Conservation (phyloP, 2,113 vertebrate genomes). For the Eretmodus cyanostictus region DNA sequence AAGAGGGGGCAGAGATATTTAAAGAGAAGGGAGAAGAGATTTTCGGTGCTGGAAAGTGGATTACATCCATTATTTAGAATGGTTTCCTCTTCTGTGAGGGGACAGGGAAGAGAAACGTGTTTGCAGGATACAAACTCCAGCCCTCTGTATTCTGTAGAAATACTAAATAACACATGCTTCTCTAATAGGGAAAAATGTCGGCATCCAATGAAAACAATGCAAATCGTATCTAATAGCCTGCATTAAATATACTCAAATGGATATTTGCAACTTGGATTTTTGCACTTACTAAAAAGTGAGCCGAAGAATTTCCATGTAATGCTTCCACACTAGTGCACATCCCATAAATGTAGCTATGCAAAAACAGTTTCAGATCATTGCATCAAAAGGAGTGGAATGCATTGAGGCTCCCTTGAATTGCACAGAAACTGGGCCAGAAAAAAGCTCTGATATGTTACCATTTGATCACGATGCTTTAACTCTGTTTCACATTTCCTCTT, state of each 20-base stretch:
- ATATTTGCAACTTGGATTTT: background rate
- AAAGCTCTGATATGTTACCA: conserved; percentile 27
- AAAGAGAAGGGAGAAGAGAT: conserved; percentile 38
- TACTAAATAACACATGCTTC: background rate
- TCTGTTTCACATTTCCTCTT: conserved; percentile 27
- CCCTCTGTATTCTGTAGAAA: background rate
- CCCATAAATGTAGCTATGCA: background rate
- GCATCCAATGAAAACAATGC: background rate
- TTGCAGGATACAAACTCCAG: conserved; percentile 9
- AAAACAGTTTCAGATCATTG: conserved; percentile 14
- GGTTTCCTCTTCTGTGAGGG: conserved; percentile 1
- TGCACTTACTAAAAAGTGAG: background rate
- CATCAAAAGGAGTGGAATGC: conserved; percentile 20
- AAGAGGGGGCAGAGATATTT: conserved; percentile 37
- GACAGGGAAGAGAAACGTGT: background rate
- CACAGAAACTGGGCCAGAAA: conserved; percentile 47
- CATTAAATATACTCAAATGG: background rate
- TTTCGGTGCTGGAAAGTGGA: conserved; percentile 33
- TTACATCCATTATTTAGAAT: conserved; percentile 65
- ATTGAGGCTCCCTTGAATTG: conserved; percentile 6
- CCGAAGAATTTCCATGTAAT: background rate
- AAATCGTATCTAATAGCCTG: background rate
- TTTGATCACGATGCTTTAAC: conserved; percentile 50
- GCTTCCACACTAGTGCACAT: background rate
- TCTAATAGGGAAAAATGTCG: background rate